Percentiles rank a stretch among this genome's conserved stretches.
Evolutionary conservation across 2,888 invertebrate species (phyloP).

Genomic region (Hydraecia micacea): DNA sequence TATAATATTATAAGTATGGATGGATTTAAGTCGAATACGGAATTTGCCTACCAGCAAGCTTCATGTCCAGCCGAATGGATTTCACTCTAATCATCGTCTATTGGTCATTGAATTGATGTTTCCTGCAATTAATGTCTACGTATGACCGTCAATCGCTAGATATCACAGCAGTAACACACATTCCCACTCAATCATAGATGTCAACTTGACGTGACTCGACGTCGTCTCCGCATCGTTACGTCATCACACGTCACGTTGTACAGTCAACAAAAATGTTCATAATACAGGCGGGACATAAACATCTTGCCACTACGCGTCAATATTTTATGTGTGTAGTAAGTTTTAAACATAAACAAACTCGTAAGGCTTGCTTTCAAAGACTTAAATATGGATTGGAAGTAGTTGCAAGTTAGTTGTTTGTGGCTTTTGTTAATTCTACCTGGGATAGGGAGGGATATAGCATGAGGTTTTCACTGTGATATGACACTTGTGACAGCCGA

Average conservation of each 20-base stretch:
- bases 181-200: conserved; percentile 42
- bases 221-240: conserved; percentile 27
- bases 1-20: too few relatives aligned
- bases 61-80: background rate
- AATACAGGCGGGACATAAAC: background rate
- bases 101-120: background rate
- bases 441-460: too few relatives aligned
- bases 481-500: background rate
- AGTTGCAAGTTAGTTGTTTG: background rate
- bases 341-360: conserved; percentile 17
- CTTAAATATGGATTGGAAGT: background rate
- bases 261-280: conserved; percentile 5
- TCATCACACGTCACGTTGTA: conserved; percentile 16
- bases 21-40: background rate
- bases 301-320: background rate
- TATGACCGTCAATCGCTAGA: conserved; percentile 11
- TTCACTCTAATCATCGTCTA: background rate
- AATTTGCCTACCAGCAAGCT: background rate
- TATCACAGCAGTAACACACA: conserved; percentile 29
- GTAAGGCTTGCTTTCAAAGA: conserved; percentile 1
- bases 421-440: background rate
- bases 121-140: background rate
- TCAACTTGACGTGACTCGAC: conserved; percentile 25
- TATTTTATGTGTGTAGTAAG: background rate
- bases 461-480: background rate